phyloP scores from a whole-genome alignment of 2,113 vertebrate species.

The Xyrauchen texanus region DNA sequence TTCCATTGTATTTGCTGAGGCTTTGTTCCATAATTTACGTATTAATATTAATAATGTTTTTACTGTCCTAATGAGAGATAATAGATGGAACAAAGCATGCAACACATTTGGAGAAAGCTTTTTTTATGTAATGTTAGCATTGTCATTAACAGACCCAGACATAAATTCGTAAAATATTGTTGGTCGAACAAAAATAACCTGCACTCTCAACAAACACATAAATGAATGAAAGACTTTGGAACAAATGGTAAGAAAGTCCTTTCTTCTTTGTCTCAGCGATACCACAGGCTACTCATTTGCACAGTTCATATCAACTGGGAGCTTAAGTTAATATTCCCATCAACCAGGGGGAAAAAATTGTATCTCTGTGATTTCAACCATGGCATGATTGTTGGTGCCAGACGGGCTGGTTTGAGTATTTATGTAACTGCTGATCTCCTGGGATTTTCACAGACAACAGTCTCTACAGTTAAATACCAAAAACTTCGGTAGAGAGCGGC shows the following conservation, averaged over 20 bases:
- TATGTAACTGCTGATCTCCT: no score
- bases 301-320: no score
- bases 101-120: not conserved
- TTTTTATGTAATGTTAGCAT: not conserved
- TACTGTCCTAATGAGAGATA: constrained; percentile 29
- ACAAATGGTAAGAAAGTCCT: not conserved
- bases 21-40: constrained; percentile 15
- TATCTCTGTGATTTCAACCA: no score
- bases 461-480: no score
- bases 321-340: no score
- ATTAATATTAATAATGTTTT: constrained; percentile 35
- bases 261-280: not conserved
- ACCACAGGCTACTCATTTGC: no score
- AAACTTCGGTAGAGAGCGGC: no score
- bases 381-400: no score
- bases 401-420: no score
- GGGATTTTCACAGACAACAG: no score
- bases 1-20: constrained; percentile 5
- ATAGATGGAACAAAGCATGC: constrained; percentile 8
- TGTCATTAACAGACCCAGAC: constrained; percentile 15
- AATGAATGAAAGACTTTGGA: not conserved
- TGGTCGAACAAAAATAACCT: constrained; percentile 19
- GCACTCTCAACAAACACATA: not conserved
- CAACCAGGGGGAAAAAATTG: no score
- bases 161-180: not conserved